Base-by-base conservation (phyloP, 2,113 vertebrate genomes). In the Melanostigma gelatinosum region DNA sequence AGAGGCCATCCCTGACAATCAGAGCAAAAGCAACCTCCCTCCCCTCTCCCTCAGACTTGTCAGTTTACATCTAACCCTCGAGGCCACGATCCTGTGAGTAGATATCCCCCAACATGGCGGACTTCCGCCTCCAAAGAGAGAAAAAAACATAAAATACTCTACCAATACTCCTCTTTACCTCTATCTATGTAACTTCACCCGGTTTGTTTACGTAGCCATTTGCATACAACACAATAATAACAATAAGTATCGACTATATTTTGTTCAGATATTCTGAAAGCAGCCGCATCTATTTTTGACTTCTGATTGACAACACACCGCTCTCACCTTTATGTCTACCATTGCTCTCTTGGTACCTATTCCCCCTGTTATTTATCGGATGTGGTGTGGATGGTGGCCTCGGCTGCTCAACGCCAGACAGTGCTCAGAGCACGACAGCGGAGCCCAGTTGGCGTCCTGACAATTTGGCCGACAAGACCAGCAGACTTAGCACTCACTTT, bases 1-100 rank as follows among this genome's bases (percentile, higher is more conserved):
- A 94, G 94, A 94, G 94, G 94, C 93, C 93, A 93, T 94, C 94
- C 91, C 91, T 86, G 84, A 91, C 89, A 92, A 91, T 68, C 87
- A 85, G 80, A 89, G 90, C 88, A 92, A 88, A 46, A 93, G 91
- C 87, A 93, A 89, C 91, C 90, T 89, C 88, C 91, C 85, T 77
- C 87, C 84, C 70, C 80, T 87, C 38, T 81, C 63, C 73, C 87
- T 83, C 82, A 34, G 82, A 87, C 91, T 54, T 77, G 84, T 88
- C 91, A 83, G 38, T 79, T 80, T 82, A 70, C 77, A 82, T 85
- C 85, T 77, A 78, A 85, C 80, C 77, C 69, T 55, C 65, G 65
- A 73, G 85, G 86, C 80, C 69, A 38, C 27, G 72, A 86, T 84
- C 79, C 32, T 79, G 46, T 24, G 8, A 54, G 48, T 24, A 44